Evolutionary conservation across 2,797 vertebrate species (phyloP).

Genomic region (Intellagama lesueurii): DNA sequence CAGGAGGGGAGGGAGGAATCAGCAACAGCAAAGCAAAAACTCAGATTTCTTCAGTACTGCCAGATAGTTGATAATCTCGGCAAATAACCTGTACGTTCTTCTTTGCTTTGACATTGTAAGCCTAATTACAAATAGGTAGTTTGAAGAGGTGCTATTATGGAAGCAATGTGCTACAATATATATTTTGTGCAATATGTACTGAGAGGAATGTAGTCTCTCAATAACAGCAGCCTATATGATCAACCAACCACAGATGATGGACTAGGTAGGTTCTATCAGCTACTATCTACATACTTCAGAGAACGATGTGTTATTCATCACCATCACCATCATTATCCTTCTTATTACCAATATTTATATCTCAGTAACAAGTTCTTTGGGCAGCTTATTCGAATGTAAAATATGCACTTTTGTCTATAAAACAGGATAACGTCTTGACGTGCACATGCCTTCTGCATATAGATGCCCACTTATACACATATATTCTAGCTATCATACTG

Average conservation of each 20-base stretch:
- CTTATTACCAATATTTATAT: not conserved
- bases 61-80: not conserved
- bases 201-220: not conserved
- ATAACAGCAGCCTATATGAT: not conserved
- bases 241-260: not conserved
- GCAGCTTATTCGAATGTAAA: not conserved
- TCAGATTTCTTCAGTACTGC: not conserved
- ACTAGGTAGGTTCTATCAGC: not conserved
- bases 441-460: not conserved
- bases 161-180: not conserved
- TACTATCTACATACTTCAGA: not conserved
- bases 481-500: not conserved
- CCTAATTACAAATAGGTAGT: not conserved
- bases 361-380: not conserved
- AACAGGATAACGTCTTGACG: not conserved
- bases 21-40: not conserved
- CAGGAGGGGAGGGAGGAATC: not conserved
- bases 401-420: not conserved
- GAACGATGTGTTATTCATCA: not conserved
- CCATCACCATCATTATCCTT: not conserved
- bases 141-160: not conserved
- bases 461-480: not conserved
- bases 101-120: not conserved
- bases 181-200: not conserved
- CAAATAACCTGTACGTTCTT: not conserved